phyloP scores from a whole-genome alignment of 2,113 vertebrate species.

The Myotis yumanensis region DNA sequence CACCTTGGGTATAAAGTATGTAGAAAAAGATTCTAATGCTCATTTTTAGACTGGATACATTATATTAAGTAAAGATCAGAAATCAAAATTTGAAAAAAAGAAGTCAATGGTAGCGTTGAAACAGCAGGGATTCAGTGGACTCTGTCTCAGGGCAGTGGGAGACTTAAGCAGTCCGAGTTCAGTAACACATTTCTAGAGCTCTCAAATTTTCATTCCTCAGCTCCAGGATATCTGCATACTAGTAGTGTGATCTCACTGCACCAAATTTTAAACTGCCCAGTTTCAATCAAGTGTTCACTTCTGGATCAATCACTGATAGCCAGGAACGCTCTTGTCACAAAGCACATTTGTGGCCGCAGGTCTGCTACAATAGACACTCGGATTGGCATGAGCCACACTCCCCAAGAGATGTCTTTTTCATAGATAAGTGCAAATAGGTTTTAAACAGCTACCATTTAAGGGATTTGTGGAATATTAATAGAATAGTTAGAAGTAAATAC shows the following conservation, averaged over 20 bases:
- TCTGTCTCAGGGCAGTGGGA: background rate
- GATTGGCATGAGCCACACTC: background rate
- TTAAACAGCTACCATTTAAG: background rate
- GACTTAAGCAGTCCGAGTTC: background rate
- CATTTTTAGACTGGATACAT: background rate
- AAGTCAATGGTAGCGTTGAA: background rate
- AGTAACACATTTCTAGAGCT: background rate
- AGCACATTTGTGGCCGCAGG: background rate
- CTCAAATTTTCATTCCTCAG: background rate
- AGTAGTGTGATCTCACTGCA: background rate
- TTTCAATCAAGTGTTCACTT: background rate
- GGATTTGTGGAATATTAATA: background rate
- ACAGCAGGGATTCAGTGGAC: background rate
- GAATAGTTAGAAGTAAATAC: background rate
- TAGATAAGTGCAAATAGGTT: background rate
- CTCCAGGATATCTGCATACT: background rate
- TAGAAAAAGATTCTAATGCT: background rate
- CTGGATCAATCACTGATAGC: background rate
- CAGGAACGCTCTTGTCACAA: rapidly evolving
- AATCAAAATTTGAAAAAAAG: background rate
- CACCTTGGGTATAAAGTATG: background rate
- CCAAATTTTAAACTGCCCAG: background rate
- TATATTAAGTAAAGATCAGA: background rate
- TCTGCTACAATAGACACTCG: no score
- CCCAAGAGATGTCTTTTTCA: background rate